phyloP scores from a whole-genome alignment of 2,797 vertebrate genomes.

The Lepilemur septentrionalis region DNA sequence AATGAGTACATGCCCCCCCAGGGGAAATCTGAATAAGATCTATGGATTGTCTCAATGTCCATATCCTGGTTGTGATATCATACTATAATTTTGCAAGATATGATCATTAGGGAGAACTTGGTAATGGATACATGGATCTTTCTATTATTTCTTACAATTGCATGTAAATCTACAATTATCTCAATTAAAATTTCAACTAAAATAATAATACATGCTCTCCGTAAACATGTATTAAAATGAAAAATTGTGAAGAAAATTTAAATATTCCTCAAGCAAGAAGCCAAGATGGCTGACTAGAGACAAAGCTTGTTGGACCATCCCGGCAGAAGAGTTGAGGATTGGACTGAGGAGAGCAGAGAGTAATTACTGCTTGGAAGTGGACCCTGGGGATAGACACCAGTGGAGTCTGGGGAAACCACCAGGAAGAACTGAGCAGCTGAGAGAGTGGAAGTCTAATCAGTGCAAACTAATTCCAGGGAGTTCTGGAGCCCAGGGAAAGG shows the following conservation, averaged over 20 bases:
- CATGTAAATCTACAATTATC: background rate
- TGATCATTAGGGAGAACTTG: background rate
- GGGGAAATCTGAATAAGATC: background rate
- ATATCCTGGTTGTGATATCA: background rate
- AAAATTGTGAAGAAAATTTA: background rate
- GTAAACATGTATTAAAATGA: background rate
- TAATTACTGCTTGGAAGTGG: too few relatives aligned
- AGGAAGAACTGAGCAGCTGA: too few relatives aligned
- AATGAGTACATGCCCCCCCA: background rate
- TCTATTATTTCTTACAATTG: background rate
- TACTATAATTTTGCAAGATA: background rate
- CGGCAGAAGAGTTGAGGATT: too few relatives aligned
- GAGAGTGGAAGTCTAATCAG: too few relatives aligned
- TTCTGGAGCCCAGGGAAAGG: too few relatives aligned
- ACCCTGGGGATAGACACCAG: too few relatives aligned
- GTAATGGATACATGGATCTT: background rate
- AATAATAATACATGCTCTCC: background rate
- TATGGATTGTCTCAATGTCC: background rate
- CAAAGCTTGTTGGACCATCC: too few relatives aligned
- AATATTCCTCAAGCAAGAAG: background rate
- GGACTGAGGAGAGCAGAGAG: too few relatives aligned
- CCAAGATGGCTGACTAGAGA: too few relatives aligned
- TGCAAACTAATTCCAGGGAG: too few relatives aligned
- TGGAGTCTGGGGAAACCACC: too few relatives aligned
- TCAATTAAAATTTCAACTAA: constrained; percentile 10